These are phyloP conservation scores for Chromis chromis DNA, from an alignment of 2,797 vertebrate species.

Conservation along the genomic window DNA sequence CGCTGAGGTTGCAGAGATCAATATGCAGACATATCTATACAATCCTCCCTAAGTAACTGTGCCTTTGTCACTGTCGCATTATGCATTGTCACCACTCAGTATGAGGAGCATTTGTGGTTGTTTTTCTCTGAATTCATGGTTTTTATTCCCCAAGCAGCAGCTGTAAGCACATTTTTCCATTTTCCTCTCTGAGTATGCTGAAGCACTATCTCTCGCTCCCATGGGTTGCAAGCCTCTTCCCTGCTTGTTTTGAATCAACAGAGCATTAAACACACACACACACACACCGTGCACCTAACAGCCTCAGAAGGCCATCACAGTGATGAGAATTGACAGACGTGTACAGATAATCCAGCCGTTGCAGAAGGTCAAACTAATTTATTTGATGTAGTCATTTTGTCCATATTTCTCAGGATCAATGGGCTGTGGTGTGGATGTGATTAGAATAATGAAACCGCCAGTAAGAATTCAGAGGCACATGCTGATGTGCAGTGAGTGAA, in stretches of 20 bases:
- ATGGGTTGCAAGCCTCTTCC: constrained; percentile 21
- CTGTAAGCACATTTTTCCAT: constrained; percentile 26
- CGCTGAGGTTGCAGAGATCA: constrained; percentile 59
- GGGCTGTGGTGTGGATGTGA: constrained; percentile 59
- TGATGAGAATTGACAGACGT: constrained; percentile 69
- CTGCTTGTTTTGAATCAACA: constrained; percentile 40
- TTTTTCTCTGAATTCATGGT: constrained; percentile 10
- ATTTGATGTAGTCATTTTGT: constrained; percentile 70
- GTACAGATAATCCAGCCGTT: constrained; percentile 64
- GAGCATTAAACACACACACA: constrained; percentile 22
- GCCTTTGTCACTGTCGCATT: constrained; percentile 22
- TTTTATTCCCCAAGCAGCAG: constrained; percentile 3
- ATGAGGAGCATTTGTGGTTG: neutral
- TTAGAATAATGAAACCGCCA: constrained; percentile 61
- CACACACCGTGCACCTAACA: constrained; percentile 25
- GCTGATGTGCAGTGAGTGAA: constrained; percentile 6
- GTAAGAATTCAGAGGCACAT: constrained; percentile 27
- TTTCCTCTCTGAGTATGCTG: constrained; percentile 10
- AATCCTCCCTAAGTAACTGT: constrained; percentile 33
- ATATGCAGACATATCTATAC: constrained; percentile 51
- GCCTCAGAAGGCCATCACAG: constrained; percentile 66
- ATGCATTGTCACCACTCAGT: neutral
- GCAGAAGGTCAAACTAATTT: constrained; percentile 73
- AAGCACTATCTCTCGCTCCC: constrained; percentile 20
- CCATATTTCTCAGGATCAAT: constrained; percentile 54